A percentile compares a stretch with the other conserved stretches of the same genome.
Conservation (phyloP, 2,888 invertebrate species). For the Mesorhabditis spiculigera region DNA sequence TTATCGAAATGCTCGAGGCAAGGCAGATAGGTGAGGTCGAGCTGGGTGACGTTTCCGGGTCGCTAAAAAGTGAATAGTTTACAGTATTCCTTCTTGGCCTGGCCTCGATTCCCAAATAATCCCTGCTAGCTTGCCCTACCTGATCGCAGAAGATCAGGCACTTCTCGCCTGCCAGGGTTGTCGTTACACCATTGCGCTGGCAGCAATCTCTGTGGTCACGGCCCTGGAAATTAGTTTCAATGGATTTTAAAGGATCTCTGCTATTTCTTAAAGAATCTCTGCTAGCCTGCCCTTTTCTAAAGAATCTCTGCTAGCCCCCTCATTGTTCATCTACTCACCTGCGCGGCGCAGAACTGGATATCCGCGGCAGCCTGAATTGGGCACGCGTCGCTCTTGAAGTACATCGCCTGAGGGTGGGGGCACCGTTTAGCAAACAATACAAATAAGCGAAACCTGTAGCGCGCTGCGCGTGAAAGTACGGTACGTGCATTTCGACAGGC, state of each 20-base stretch:
- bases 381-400: slow-evolving; percentile 53
- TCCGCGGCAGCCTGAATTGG: slow-evolving; percentile 57
- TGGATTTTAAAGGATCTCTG: too few relatives aligned
- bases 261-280: too few relatives aligned
- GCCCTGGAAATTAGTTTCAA: slow-evolving; percentile 15
- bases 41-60: slow-evolving; percentile 46
- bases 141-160: slow-evolving; percentile 50
- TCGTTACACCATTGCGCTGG: slow-evolving; percentile 38
- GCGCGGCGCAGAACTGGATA: slow-evolving; percentile 53
- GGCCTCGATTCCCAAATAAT: not conserved
- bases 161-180: slow-evolving; percentile 43
- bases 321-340: not conserved
- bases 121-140: not conserved
- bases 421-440: not conserved
- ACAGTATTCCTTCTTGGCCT: too few relatives aligned
- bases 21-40: slow-evolving; percentile 42
- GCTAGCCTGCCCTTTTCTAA: too few relatives aligned
- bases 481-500: slow-evolving; percentile 52
- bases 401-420: slow-evolving; percentile 42
- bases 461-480: slow-evolving; percentile 47
- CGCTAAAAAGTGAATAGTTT: slow-evolving; percentile 14
- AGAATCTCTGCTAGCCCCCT: too few relatives aligned
- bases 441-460: slow-evolving; percentile 34
- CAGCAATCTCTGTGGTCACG: slow-evolving; percentile 42
- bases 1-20: slow-evolving; percentile 46